Conservation (phyloP, 2,797 vertebrate species). For the Mionectes olivaceus region DNA sequence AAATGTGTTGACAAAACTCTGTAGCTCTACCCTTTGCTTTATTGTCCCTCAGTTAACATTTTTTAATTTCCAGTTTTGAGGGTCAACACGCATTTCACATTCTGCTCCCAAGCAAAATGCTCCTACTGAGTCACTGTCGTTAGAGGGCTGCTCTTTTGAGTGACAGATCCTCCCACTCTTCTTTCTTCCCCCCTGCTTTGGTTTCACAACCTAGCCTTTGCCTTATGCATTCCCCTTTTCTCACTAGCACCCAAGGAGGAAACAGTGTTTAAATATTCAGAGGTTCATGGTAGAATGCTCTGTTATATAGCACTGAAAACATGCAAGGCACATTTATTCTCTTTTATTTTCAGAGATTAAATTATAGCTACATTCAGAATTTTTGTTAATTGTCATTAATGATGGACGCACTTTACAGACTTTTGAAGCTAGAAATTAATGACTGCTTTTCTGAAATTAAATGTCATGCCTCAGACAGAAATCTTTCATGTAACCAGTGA, state of each 20-base stretch:
- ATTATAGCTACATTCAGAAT: neutral
- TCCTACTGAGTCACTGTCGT: neutral
- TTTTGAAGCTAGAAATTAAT: slow-evolving; percentile 3
- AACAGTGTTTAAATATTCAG: neutral
- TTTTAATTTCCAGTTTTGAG: neutral
- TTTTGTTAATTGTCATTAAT: slow-evolving; percentile 16
- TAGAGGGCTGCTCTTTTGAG: neutral
- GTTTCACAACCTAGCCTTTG: neutral
- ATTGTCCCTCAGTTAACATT: fast-evolving
- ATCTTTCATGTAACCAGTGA: neutral
- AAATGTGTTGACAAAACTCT: neutral
- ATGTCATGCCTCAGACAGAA: neutral
- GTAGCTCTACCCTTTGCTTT: neutral
- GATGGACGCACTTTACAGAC: neutral
- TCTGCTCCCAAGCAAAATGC: neutral
- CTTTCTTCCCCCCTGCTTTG: neutral
- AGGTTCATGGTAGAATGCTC: neutral
- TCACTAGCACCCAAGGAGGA: neutral
- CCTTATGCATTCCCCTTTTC: neutral
- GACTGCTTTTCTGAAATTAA: slow-evolving; percentile 24
- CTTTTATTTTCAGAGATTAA: neutral
- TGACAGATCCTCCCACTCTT: neutral
- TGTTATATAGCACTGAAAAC: neutral
- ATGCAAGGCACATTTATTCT: neutral
- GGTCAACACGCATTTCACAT: neutral